phyloP scores from a whole-genome alignment of 2,113 vertebrate species.

The Phyllostomus discolor region DNA sequence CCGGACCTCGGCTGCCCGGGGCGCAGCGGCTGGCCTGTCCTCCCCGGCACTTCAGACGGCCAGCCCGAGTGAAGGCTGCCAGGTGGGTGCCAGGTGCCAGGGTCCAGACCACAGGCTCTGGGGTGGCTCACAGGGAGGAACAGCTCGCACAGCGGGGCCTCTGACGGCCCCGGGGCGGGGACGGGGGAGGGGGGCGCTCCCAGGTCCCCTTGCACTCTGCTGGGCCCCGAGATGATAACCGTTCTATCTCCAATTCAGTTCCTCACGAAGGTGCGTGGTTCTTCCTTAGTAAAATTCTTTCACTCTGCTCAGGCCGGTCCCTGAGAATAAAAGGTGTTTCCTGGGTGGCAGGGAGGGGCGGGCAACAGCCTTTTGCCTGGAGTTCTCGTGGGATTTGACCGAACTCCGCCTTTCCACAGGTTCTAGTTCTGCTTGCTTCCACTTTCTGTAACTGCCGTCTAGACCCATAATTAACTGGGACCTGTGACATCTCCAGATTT shows the following conservation, averaged over 20 bases:
- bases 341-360: no score
- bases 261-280: not conserved
- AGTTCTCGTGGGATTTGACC: not conserved
- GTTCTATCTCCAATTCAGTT: not conserved
- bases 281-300: not conserved
- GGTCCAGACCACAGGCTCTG: rapidly evolving
- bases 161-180: no score
- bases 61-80: no score
- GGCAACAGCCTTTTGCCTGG: rapidly evolving
- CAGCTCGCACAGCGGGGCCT: no score
- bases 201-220: not conserved
- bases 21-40: not conserved
- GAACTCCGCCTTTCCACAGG: not conserved
- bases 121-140: rapidly evolving
- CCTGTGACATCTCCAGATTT: not conserved
- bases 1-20: rapidly evolving
- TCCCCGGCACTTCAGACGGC: rapidly evolving
- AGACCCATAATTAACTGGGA: not conserved
- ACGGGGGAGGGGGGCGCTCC: rapidly evolving
- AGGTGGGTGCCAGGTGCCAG: no score
- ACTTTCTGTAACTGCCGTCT: not conserved
- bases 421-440: not conserved
- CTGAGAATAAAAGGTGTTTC: not conserved
- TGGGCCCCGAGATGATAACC: no score
- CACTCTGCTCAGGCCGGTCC: not conserved